phyloP scores from a whole-genome alignment of 2,797 vertebrate genomes.

The Cyprinella venusta region DNA sequence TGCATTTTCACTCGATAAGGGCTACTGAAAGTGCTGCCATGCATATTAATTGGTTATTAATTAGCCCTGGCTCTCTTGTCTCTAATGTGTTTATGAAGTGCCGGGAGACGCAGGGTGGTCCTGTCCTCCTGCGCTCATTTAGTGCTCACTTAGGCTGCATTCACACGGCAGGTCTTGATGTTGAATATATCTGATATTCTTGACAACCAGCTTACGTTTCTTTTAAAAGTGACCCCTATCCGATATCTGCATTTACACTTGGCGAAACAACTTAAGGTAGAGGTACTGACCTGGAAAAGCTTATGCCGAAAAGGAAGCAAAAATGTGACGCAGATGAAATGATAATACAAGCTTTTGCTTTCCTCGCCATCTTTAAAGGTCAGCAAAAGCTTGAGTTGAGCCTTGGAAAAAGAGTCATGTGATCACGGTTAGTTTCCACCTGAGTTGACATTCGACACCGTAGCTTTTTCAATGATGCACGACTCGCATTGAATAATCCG shows the following conservation, averaged over 20 bases:
- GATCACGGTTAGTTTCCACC: no score
- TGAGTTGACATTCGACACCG: no score
- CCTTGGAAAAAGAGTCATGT: no score
- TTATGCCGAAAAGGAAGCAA: background rate
- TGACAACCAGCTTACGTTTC: background rate
- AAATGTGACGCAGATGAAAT: background rate
- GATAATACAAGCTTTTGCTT: no score
- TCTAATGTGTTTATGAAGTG: constrained; percentile 30
- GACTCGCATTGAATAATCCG: no score
- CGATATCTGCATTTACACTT: background rate
- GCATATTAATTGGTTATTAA: constrained; percentile 51
- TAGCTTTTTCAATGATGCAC: no score
- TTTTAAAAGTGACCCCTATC: background rate
- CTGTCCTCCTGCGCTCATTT: background rate
- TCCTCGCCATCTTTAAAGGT: no score
- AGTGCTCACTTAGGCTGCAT: background rate
- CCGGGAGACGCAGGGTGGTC: background rate
- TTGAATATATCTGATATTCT: background rate
- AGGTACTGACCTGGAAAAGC: background rate
- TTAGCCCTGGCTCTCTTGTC: constrained; percentile 23
- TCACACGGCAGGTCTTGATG: background rate
- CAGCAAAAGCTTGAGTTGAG: no score
- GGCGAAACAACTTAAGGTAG: background rate
- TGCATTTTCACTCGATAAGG: constrained; percentile 26
- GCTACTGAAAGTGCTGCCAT: constrained; percentile 22